A percentile compares a stretch with the other conserved stretches of the same genome.
These are phyloP conservation scores for Ctenoplectra terminalis DNA, from an alignment of 1,140 invertebrate species.

Conservation along the genomic window DNA sequence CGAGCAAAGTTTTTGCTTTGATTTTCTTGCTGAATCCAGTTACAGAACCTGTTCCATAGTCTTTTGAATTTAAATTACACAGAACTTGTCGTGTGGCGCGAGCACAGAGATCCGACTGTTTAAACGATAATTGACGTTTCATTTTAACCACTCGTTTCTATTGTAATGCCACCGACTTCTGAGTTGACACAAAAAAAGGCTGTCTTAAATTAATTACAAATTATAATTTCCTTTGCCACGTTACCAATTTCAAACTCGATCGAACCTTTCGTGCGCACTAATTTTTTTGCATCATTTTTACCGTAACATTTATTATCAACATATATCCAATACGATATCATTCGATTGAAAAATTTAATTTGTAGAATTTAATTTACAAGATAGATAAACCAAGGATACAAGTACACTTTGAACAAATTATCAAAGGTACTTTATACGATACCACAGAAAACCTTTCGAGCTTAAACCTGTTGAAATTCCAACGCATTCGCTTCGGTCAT, in stretches of 20 bases:
- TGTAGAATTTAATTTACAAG: too few relatives aligned
- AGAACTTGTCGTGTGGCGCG: not conserved
- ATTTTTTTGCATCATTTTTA: too few relatives aligned
- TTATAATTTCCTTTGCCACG: not conserved
- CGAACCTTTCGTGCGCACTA: too few relatives aligned
- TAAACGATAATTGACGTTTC: constrained; percentile 7
- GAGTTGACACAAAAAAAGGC: too few relatives aligned
- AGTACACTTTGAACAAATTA: not conserved
- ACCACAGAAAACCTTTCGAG: constrained; percentile 44
- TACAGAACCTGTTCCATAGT: not conserved
- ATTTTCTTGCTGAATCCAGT: constrained; percentile 10
- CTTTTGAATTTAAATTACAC: constrained; percentile 5
- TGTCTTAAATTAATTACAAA: too few relatives aligned
- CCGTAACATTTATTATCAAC: too few relatives aligned
- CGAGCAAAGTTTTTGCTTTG: constrained; percentile 10
- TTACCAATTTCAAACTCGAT: too few relatives aligned
- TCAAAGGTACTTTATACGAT: not conserved
- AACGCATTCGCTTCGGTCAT: not conserved
- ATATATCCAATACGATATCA: too few relatives aligned
- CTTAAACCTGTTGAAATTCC: constrained; percentile 15
- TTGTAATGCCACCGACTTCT: not conserved
- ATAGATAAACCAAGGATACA: not conserved
- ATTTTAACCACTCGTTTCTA: not conserved
- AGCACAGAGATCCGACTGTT: not conserved
- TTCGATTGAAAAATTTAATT: too few relatives aligned